phyloP scores from a whole-genome alignment of 1,140 invertebrate species.

The Galendromus occidentalis region DNA sequence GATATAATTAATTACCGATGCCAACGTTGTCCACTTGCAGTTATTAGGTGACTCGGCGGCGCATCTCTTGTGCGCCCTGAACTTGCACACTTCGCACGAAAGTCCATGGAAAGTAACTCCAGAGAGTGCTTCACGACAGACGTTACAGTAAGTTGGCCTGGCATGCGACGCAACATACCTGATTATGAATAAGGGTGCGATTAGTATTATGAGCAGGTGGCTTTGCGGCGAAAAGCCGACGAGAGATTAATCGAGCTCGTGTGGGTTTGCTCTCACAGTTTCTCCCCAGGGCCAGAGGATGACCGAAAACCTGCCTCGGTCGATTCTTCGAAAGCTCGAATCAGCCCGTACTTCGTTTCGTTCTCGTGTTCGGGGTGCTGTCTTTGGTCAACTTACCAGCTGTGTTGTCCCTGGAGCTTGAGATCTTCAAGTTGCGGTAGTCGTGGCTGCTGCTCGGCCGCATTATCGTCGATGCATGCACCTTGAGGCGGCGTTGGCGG shows the following conservation, averaged over 20 bases:
- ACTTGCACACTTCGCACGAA: slow-evolving; percentile 90
- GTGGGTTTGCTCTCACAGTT: too few relatives aligned
- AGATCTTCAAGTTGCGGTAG: neutral
- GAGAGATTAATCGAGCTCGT: too few relatives aligned
- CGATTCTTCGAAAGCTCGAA: too few relatives aligned
- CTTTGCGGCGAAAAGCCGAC: too few relatives aligned
- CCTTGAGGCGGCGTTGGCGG: neutral
- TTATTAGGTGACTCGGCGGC: slow-evolving; percentile 71
- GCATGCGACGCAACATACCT: slow-evolving; percentile 86
- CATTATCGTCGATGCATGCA: neutral
- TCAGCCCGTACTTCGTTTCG: too few relatives aligned
- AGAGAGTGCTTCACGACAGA: slow-evolving; percentile 72
- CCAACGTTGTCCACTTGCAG: slow-evolving; percentile 90
- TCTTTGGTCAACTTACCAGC: neutral
- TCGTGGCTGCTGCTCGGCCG: neutral
- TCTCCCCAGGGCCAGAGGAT: too few relatives aligned
- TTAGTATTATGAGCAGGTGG: too few relatives aligned
- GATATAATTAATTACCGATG: slow-evolving; percentile 38
- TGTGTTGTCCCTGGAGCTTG: neutral
- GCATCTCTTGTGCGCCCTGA: slow-evolving; percentile 84
- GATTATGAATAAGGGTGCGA: neutral
- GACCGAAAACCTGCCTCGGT: too few relatives aligned
- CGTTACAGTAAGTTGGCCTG: slow-evolving; percentile 84
- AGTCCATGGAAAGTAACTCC: slow-evolving; percentile 81
- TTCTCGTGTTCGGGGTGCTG: too few relatives aligned